These are phyloP conservation scores for Lophochroa leadbeateri DNA, from an alignment of 2,113 vertebrate species.

Conservation along the genomic window DNA sequence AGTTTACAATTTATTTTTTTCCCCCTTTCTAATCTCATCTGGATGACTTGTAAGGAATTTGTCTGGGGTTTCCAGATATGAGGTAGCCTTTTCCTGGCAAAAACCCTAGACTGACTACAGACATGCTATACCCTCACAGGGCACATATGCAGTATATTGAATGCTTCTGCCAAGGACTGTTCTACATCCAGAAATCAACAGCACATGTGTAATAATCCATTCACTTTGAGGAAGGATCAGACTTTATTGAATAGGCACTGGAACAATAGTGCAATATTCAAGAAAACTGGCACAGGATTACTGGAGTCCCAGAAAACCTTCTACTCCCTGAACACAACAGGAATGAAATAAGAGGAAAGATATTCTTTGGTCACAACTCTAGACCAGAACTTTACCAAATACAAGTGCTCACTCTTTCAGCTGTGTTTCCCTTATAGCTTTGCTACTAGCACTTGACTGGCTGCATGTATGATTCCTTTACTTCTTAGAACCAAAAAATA, in stretches of 20 bases:
- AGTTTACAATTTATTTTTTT: not conserved
- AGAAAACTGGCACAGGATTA: not conserved
- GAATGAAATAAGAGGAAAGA: not conserved
- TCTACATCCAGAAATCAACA: conserved; percentile 44
- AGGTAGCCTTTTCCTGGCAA: conserved; percentile 69
- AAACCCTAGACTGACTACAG: conserved; percentile 56
- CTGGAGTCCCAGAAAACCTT: not conserved
- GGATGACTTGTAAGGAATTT: conserved; percentile 54
- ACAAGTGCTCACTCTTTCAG: not conserved
- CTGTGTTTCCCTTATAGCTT: not conserved
- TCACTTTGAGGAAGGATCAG: not conserved
- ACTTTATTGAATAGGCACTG: not conserved
- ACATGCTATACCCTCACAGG: conserved; percentile 61
- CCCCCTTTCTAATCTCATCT: conserved; percentile 42
- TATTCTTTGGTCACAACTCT: not conserved
- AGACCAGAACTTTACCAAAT: not conserved
- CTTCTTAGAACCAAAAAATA: not conserved
- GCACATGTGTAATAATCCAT: conserved; percentile 32
- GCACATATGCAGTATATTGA: conserved; percentile 49
- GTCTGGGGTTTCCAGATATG: conserved; percentile 67
- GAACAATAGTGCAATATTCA: not conserved
- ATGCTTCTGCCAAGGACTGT: conserved; percentile 29
- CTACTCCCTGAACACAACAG: not conserved
- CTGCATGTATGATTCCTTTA: not conserved
- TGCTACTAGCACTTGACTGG: not conserved